These are phyloP conservation scores for Lydus trimaculatus DNA, from an alignment of 2,888 invertebrate genomes.

Conservation along the genomic window DNA sequence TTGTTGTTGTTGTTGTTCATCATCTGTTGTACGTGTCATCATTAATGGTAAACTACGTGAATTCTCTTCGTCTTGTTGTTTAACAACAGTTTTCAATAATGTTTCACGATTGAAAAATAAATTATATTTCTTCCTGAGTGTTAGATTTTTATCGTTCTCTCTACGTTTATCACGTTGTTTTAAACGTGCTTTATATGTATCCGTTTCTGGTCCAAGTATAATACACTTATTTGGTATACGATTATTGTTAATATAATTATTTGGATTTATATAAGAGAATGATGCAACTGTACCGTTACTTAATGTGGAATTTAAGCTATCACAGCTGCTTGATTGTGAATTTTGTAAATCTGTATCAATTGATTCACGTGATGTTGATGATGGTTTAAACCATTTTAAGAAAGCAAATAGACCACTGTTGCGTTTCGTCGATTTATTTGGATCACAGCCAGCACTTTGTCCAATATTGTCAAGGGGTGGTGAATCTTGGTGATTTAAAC, in stretches of 20 bases:
- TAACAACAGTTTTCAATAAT: constrained; percentile 41
- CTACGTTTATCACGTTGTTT: constrained; percentile 67
- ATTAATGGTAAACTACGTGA: constrained; percentile 59
- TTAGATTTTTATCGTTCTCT: constrained; percentile 68
- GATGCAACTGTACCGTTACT: constrained; percentile 77
- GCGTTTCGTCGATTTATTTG: constrained; percentile 57
- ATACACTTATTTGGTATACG: constrained; percentile 60
- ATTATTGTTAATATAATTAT: constrained; percentile 59
- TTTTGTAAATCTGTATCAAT: constrained; percentile 47
- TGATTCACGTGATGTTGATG: constrained; percentile 55
- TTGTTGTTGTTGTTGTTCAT: constrained; percentile 39
- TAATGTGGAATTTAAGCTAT: constrained; percentile 72
- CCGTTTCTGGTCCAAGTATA: constrained; percentile 67
- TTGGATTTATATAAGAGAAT: constrained; percentile 72
- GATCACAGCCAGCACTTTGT: constrained; percentile 59
- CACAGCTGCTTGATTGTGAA: constrained; percentile 63
- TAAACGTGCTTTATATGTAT: constrained; percentile 69
- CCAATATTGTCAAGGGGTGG: constrained; percentile 45
- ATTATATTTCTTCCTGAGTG: constrained; percentile 72
- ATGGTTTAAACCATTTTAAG: constrained; percentile 76
- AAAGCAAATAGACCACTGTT: constrained; percentile 68
- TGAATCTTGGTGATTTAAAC: constrained; percentile 45
- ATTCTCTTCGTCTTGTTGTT: constrained; percentile 47
- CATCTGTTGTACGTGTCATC: constrained; percentile 51
- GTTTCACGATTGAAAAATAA: constrained; percentile 60